These are phyloP conservation scores for Drosophila kuntzei DNA, from an alignment of 2,888 invertebrate genomes.

Conservation along the genomic window DNA sequence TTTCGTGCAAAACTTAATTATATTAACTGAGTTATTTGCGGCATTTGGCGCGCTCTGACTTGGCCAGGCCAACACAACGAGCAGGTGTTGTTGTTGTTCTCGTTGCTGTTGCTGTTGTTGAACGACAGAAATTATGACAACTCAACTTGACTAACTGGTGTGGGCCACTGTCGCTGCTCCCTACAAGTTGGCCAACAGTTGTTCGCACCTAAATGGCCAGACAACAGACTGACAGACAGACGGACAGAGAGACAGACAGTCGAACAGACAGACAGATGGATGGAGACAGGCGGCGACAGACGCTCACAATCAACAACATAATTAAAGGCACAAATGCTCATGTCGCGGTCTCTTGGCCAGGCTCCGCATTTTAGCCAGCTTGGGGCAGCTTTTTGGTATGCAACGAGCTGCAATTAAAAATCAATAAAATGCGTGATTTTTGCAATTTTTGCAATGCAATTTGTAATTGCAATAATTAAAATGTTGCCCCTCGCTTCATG, in stretches of 20 bases:
- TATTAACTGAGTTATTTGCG: conserved; percentile 81
- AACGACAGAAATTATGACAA: conserved; percentile 82
- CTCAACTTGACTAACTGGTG: conserved; percentile 81
- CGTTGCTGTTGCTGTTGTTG: conserved; percentile 58
- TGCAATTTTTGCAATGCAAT: conserved; percentile 78
- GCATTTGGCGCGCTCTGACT: conserved; percentile 75
- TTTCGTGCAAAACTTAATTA: conserved; percentile 82
- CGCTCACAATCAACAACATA: conserved; percentile 73
- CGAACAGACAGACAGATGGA: conserved; percentile 12
- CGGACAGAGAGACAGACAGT: conserved; percentile 15
- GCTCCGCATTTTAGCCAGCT: conserved; percentile 28
- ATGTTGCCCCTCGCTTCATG: conserved; percentile 45
- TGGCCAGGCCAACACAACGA: conserved; percentile 36
- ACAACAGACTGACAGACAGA: too few relatives aligned
- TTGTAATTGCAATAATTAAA: conserved; percentile 80
- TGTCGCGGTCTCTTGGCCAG: conserved; percentile 55
- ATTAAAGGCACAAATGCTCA: conserved; percentile 80
- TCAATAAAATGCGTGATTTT: conserved; percentile 82
- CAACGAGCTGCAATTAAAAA: conserved; percentile 82
- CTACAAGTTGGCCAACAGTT: conserved; percentile 62
- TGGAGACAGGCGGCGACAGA: conserved; percentile 32
- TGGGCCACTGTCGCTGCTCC: conserved; percentile 55
- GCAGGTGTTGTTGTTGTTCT: conserved; percentile 57
- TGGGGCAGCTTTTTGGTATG: conserved; percentile 62
- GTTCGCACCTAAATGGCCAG: conserved; percentile 73